phyloP scores from a whole-genome alignment of 2,888 invertebrate species.

The Rhingia campestris region DNA sequence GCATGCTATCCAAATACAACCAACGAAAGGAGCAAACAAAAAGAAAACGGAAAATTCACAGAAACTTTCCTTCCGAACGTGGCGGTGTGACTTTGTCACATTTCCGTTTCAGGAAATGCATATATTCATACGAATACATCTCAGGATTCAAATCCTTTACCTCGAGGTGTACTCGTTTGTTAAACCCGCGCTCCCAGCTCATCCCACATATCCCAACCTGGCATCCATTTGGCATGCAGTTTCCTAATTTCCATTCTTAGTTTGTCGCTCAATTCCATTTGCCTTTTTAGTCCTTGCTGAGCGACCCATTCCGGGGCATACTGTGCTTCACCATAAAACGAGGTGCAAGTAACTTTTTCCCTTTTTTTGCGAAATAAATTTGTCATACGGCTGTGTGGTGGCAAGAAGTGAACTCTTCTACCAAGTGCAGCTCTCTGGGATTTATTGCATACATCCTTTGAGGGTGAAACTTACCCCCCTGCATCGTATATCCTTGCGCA shows the following conservation, averaged over 20 bases:
- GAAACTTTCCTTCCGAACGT: conserved; percentile 30
- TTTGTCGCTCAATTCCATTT: conserved; percentile 54
- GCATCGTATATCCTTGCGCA: conserved; percentile 5
- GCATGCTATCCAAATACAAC: conserved; percentile 4
- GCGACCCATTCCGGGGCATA: conserved; percentile 1
- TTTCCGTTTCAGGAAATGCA: conserved; percentile 53
- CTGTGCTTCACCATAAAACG: conserved; percentile 3
- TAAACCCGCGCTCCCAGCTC: neutral
- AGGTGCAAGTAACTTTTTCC: conserved; percentile 20
- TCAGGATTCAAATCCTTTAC: conserved; percentile 26
- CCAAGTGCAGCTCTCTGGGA: conserved; percentile 20
- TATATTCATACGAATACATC: conserved; percentile 27
- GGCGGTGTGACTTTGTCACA: conserved; percentile 59
- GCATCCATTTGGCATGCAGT: conserved; percentile 33
- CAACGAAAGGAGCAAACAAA: neutral
- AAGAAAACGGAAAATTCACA: neutral
- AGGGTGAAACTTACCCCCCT: conserved; percentile 36
- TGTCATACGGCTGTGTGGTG: conserved; percentile 7
- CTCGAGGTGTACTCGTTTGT: conserved; percentile 28
- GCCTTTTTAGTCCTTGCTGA: conserved; percentile 14
- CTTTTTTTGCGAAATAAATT: conserved; percentile 23
- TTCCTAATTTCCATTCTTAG: conserved; percentile 66
- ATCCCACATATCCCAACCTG: neutral
- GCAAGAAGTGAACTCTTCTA: neutral
- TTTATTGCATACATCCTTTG: conserved; percentile 58